These are phyloP conservation scores for Acanthosoma haemorrhoidale DNA, from an alignment of 2,888 invertebrate species.

Conservation along the genomic window DNA sequence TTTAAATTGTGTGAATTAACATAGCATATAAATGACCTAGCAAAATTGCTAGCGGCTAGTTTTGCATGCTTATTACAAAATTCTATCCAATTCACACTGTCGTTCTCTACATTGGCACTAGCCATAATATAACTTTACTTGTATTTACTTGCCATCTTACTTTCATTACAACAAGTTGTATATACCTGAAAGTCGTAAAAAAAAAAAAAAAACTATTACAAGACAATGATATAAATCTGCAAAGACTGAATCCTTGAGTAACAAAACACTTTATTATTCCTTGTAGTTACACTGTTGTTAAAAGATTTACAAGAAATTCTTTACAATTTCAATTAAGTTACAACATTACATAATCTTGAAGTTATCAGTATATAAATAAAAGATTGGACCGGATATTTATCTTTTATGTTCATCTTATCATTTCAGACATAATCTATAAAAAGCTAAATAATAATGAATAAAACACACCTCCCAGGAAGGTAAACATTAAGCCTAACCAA, in stretches of 20 bases:
- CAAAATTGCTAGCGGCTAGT: conserved; percentile 80
- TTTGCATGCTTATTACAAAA: conserved; percentile 84
- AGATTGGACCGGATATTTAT: too few relatives aligned
- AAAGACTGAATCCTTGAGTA: too few relatives aligned
- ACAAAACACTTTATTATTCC: background rate
- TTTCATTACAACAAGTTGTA: background rate
- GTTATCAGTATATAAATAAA: too few relatives aligned
- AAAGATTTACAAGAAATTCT: too few relatives aligned
- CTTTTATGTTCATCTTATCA: too few relatives aligned
- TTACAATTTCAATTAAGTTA: too few relatives aligned
- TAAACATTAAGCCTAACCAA: conserved; percentile 1
- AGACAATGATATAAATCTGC: background rate
- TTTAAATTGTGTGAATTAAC: conserved; percentile 60
- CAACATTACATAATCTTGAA: too few relatives aligned
- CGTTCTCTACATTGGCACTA: conserved; percentile 22
- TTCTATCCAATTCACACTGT: conserved; percentile 59
- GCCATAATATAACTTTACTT: conserved; percentile 26
- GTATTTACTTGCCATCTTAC: conserved; percentile 6
- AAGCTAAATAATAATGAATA: background rate
- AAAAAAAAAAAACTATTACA: background rate
- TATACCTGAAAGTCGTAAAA: background rate
- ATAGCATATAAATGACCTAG: conserved; percentile 75
- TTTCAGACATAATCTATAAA: background rate
- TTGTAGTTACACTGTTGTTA: background rate
- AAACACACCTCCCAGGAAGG: background rate